These are phyloP conservation scores for Rhogogaster chlorosoma DNA, from an alignment of 2,888 invertebrate species.

Conservation along the genomic window DNA sequence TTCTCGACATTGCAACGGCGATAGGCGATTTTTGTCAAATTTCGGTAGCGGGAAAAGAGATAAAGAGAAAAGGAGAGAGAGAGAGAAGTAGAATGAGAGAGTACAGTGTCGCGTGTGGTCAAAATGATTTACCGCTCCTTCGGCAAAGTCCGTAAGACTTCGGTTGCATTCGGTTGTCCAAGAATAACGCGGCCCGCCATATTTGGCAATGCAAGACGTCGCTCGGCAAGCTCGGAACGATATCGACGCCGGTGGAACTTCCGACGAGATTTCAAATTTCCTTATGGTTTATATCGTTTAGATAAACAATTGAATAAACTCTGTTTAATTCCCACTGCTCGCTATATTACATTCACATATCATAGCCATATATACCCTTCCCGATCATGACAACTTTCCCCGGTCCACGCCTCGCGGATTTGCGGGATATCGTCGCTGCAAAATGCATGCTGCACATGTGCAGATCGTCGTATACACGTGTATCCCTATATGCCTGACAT, in stretches of 20 bases:
- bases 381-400: too few relatives aligned
- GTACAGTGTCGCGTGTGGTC: slow-evolving; percentile 38
- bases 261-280: slow-evolving; percentile 6
- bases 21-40: not conserved
- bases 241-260: not conserved
- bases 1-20: not conserved
- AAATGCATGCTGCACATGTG: too few relatives aligned
- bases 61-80: not conserved
- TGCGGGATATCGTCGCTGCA: too few relatives aligned
- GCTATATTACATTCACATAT: not conserved
- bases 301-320: too few relatives aligned
- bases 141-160: slow-evolving; percentile 70
- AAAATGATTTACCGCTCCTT: slow-evolving; percentile 53
- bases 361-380: too few relatives aligned
- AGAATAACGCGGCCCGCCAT: slow-evolving; percentile 76
- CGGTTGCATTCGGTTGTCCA: slow-evolving; percentile 68
- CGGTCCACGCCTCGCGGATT: too few relatives aligned
- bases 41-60: not conserved
- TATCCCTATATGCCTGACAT: too few relatives aligned
- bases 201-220: slow-evolving; percentile 76
- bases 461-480: too few relatives aligned
- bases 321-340: not conserved
- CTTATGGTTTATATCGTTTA: not conserved
- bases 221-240: slow-evolving; percentile 53
- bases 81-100: not conserved